Conservation (phyloP, 2,888 invertebrate genomes). For the Glaucopsyche alexis region DNA sequence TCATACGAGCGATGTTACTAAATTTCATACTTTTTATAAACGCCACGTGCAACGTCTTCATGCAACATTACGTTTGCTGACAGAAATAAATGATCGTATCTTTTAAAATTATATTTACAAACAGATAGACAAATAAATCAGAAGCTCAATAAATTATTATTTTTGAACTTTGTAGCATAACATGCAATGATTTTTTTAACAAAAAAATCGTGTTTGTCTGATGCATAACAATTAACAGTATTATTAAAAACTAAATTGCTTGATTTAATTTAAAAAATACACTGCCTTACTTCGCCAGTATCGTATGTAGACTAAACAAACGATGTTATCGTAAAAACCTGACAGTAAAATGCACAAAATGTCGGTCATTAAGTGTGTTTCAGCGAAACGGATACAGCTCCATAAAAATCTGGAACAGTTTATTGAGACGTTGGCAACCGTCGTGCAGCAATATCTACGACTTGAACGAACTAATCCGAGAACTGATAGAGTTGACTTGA, state of each 20-base stretch:
- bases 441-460: slow-evolving; percentile 59
- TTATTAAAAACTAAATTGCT: neutral
- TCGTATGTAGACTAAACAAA: slow-evolving; percentile 78
- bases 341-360: slow-evolving; percentile 78
- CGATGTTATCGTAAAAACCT: slow-evolving; percentile 77
- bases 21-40: slow-evolving; percentile 25
- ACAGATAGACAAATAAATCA: neutral
- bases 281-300: slow-evolving; percentile 67
- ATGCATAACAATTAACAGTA: neutral
- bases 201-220: neutral
- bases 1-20: slow-evolving; percentile 24
- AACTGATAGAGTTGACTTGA: slow-evolving; percentile 25
- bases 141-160: slow-evolving; percentile 37
- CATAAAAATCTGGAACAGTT: slow-evolving; percentile 74
- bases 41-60: slow-evolving; percentile 40
- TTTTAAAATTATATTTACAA: slow-evolving; percentile 15
- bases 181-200: slow-evolving; percentile 44
- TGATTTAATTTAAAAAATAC: slow-evolving; percentile 36
- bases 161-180: slow-evolving; percentile 39
- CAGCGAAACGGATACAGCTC: slow-evolving; percentile 76
- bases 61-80: slow-evolving; percentile 13
- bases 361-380: slow-evolving; percentile 78
- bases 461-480: slow-evolving; percentile 65
- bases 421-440: slow-evolving; percentile 76
- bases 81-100: slow-evolving; percentile 11